Evolutionary conservation across 2,113 vertebrate species (phyloP).

Genomic region (Zingel zingel): DNA sequence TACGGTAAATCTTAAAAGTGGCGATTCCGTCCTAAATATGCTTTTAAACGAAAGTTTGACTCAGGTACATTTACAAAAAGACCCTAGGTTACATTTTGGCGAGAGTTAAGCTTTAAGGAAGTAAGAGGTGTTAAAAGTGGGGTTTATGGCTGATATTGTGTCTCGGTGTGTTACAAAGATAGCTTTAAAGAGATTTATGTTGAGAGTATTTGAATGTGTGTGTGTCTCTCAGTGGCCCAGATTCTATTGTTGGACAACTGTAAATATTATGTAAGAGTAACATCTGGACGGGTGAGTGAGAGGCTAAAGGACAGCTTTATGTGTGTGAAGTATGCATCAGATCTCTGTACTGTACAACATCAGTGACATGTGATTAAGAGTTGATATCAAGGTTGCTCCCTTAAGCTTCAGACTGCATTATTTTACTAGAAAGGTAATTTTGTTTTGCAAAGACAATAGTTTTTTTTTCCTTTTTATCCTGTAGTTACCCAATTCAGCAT

Average conservation of each 20-base stretch:
- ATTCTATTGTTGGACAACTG: constrained; percentile 36
- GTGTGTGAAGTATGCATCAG: background rate
- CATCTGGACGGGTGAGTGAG: constrained; percentile 40
- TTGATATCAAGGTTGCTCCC: background rate
- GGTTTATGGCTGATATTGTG: background rate
- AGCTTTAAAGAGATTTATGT: constrained; percentile 12
- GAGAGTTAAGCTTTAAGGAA: background rate
- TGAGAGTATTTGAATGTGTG: background rate
- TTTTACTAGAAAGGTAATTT: background rate
- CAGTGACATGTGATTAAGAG: background rate
- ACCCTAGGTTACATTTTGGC: too few relatives aligned
- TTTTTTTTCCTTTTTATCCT: background rate
- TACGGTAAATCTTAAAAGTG: too few relatives aligned
- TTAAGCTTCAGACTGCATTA: background rate
- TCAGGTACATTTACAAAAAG: too few relatives aligned
- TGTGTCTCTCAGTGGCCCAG: constrained; percentile 4
- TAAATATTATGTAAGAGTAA: constrained; percentile 44
- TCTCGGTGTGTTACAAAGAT: background rate
- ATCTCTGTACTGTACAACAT: background rate
- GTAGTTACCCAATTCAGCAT: background rate
- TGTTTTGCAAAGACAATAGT: background rate
- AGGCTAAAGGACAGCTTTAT: background rate
- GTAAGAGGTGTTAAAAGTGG: background rate
- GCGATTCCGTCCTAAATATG: too few relatives aligned
- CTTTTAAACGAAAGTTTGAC: too few relatives aligned